phyloP scores from a whole-genome alignment of 2,113 vertebrate species.

The Actenoides hombroni region DNA sequence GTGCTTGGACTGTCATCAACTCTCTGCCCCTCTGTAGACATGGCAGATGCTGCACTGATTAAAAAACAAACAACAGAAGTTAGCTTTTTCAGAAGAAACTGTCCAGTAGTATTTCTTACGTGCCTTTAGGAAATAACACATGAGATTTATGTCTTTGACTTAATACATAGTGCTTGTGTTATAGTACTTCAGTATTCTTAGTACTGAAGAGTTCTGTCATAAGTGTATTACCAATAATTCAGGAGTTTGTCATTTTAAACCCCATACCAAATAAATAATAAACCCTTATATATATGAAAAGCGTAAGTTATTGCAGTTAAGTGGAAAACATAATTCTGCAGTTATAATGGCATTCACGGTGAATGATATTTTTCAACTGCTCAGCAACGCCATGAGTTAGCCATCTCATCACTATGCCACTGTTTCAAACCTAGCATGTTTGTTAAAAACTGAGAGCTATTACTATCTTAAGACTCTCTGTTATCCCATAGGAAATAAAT shows the following conservation, averaged over 20 bases:
- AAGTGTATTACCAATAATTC: background rate
- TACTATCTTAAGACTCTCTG: background rate
- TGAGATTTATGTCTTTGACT: background rate
- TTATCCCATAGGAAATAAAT: constrained; percentile 5
- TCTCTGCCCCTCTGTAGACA: constrained; percentile 97
- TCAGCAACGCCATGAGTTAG: background rate
- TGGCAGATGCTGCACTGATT: constrained; percentile 81
- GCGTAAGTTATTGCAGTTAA: background rate
- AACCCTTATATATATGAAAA: background rate
- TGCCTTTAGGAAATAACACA: background rate
- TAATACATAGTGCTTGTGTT: background rate
- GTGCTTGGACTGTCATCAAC: constrained; percentile 98
- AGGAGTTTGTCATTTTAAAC: background rate
- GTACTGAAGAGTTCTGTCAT: background rate
- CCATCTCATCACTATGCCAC: background rate
- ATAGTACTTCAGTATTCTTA: background rate
- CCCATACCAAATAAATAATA: background rate
- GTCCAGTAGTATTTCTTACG: background rate
- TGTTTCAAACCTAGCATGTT: background rate
- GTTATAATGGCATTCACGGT: background rate
- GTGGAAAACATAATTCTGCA: background rate
- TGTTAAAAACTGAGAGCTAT: background rate
- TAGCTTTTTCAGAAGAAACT: background rate
- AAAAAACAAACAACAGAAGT: background rate
- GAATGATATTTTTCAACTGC: background rate